phyloP scores from a whole-genome alignment of 1,140 invertebrate genomes.

The Oscheius sp. region DNA sequence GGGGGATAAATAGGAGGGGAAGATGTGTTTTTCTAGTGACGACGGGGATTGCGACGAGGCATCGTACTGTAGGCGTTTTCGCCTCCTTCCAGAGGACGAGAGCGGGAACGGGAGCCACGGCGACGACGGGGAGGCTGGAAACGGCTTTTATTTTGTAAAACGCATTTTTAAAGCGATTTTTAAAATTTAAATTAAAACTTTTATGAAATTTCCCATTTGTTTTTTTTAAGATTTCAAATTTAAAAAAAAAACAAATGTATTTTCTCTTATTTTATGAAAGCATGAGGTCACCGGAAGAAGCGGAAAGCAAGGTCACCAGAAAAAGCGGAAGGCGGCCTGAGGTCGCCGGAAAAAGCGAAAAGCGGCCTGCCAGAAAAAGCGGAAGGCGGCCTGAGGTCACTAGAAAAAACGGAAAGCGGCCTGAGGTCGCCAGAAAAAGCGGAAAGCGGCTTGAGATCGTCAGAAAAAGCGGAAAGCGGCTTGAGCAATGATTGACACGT shows the following conservation, averaged over 20 bases:
- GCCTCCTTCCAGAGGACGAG: slow-evolving; percentile 17
- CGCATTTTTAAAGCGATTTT: not conserved
- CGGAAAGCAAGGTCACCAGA: too few species aligned
- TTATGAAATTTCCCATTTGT: not conserved
- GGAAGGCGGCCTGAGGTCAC: too few species aligned
- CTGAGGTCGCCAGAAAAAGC: too few species aligned
- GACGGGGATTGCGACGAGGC: slow-evolving; percentile 12
- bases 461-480: too few species aligned
- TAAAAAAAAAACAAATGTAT: not conserved
- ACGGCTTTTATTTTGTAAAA: not conserved
- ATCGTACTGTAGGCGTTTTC: slow-evolving; percentile 11
- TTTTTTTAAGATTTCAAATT: not conserved
- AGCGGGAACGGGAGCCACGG: slow-evolving; percentile 25
- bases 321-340: too few species aligned
- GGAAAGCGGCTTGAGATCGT: too few species aligned
- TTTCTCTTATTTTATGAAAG: not conserved
- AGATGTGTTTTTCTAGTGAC: not conserved
- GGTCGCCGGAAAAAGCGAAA: too few species aligned
- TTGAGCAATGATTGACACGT: too few species aligned
- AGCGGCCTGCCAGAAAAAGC: too few species aligned
- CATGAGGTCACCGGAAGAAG: too few species aligned
- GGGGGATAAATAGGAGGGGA: slow-evolving; percentile 1
- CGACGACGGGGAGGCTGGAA: slow-evolving; percentile 1
- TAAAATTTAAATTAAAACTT: not conserved
- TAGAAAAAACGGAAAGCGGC: too few species aligned